Evolutionary conservation across 2,797 vertebrate genomes (phyloP), one percentile per base, ranked within the genome.

Genomic region (Rousettus madagascariensis): DNA sequence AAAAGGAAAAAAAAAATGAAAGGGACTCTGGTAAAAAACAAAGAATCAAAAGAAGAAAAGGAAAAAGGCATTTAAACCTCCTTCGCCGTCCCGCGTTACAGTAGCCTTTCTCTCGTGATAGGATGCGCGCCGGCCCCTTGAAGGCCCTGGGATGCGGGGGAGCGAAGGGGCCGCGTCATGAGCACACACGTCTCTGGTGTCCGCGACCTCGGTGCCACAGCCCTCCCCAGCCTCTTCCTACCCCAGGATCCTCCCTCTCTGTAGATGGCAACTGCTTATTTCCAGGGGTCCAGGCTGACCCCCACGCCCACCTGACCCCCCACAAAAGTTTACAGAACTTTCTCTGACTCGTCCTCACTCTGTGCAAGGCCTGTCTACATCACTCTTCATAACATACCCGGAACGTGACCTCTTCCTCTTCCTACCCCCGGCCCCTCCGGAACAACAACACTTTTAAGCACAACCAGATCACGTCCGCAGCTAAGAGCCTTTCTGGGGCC

Each of bases 1-100:
- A 79, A 91, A 63, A 72, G 33, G 33, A 79, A 38, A 72, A 78
- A 90, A 57, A 72, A 79, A 38, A 77, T 49, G 12, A 79, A 91
- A 63, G 38, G 11, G 17, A 79, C 77, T 38, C n/a, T 11, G 6
- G 15, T 46, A 30, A 24, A 68, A 72, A 80, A 33, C 61, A 46
- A 20, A 28, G 22, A 85, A 19, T 46, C 8, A 7, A 26, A 66
- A 36, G 5, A 19, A 51, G 8, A 33, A 79, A 68, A 49, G n/a
- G 46, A 12, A 86, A 59, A 71, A 22, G 19, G 19, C 10, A 63
- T 17, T 87, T 51, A 84, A 36, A 28, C 55, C 57, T 61, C 19
- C 24, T n/a, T 43, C 3, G 1, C 41, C 28, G 51, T 38, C 53
- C 41, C 2, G 59, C 6, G 28, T 43, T 30, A 30, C 2, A 24